These are phyloP conservation scores for Myotis vivesi DNA, from an alignment of 2,797 vertebrate genomes.

Conservation along the genomic window DNA sequence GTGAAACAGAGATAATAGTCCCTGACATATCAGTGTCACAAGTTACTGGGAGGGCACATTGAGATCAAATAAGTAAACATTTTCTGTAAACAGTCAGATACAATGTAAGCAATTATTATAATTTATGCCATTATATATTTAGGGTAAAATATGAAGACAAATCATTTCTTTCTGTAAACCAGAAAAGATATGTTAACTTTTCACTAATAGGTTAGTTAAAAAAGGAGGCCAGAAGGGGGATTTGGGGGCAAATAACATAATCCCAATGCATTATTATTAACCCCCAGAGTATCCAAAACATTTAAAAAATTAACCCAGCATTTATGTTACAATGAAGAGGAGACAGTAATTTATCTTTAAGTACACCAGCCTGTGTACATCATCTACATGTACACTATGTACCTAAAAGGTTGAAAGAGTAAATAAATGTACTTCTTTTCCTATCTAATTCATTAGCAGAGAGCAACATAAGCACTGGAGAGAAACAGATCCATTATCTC, in stretches of 20 bases:
- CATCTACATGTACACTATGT: background rate
- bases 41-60: background rate
- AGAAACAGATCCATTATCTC: background rate
- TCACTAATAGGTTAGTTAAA: background rate
- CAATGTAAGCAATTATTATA: constrained; percentile 24
- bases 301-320: background rate
- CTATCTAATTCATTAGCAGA: background rate
- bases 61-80: background rate
- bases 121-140: background rate
- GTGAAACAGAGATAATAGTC: background rate
- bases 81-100: background rate
- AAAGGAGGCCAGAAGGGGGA: background rate
- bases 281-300: background rate
- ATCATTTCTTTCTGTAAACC: background rate
- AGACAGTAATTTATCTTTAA: background rate
- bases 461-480: background rate
- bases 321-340: background rate
- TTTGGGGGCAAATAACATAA: background rate
- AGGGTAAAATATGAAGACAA: constrained; percentile 42
- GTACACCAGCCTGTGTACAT: background rate
- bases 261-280: background rate
- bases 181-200: constrained; percentile 32
- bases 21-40: background rate
- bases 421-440: background rate
- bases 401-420: background rate